These are phyloP conservation scores for Orthonyx spaldingii DNA, from an alignment of 2,113 vertebrate species.

Conservation along the genomic window DNA sequence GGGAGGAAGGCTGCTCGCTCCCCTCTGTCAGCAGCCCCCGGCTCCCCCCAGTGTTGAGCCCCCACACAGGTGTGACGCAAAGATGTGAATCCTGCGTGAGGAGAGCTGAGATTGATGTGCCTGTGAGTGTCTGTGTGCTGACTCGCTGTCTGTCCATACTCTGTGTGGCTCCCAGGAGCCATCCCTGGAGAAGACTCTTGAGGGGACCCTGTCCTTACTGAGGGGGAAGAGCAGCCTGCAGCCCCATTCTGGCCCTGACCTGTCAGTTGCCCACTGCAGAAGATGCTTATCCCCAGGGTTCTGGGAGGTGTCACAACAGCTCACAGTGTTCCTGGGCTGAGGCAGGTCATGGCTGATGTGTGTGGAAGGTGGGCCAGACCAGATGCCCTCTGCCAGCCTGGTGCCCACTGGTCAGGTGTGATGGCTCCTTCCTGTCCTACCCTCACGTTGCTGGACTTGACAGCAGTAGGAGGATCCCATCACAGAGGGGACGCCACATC, in stretches of 20 bases:
- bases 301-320: background rate
- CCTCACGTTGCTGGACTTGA: fast-evolving
- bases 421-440: background rate
- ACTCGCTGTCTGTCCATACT: background rate
- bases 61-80: fast-evolving
- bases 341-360: background rate
- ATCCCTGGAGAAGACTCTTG: background rate
- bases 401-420: fast-evolving
- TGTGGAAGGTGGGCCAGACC: background rate
- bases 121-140: background rate
- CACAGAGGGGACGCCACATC: background rate
- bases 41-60: background rate
- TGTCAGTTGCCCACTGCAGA: fast-evolving
- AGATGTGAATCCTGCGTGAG: background rate
- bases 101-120: background rate
- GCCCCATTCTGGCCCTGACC: background rate
- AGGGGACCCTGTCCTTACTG: background rate
- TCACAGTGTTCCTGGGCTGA: background rate
- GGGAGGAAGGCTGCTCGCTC: background rate
- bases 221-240: background rate
- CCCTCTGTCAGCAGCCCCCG: background rate
- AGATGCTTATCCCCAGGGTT: background rate
- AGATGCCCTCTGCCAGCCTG: background rate
- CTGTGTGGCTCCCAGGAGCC: background rate
- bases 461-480: background rate